Evolutionary conservation across 2,113 vertebrate genomes (phyloP), one percentile per base, ranked within the genome.

Genomic region (Craseonycteris thonglongyai): DNA sequence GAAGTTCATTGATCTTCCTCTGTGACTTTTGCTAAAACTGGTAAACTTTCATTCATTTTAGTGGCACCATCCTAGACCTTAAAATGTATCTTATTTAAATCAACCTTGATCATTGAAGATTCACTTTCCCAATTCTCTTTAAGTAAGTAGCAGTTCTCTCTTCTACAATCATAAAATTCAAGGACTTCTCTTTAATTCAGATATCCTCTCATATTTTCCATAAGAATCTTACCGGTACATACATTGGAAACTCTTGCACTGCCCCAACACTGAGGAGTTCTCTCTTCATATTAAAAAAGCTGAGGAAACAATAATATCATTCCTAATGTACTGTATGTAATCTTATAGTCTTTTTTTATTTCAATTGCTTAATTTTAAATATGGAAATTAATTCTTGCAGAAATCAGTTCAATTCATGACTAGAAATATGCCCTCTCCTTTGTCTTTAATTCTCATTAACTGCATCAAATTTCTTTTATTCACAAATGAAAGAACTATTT

Each of bases 271-370:
- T 80, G 78, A 80, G 33, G 56, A 80, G 51, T 83, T 88, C 59
- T 86, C 81, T 89, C 95, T 75, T 83, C 69, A 79, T 74, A 71
- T 26, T 89, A 51, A 94, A 95, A 97, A 40, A 94, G 35, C 21
- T 54, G 19, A 82, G 24, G 66, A 95, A 91, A 96, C 35, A 94
- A 76, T 84, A 96, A 86, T 13, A 28, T 76, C 79, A 82, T 65
- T 89, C 45, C 42, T 81, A 80, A 78, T 9, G 5, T 72, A 78
- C 47, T 51, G 3, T 65, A 51, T 51, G 3, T 65, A 51, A 85
- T 75, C 18, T 75, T 28, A 74, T 93, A 47, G 47, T 49, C 8
- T 49, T 69, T 95, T 95, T 74, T 38, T 49, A 93, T 75, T 92
- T 82, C 78, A 81, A 24, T 88, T 91, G 90, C 71, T 96, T 83